These are phyloP conservation scores for Myrmophylax atrothorax DNA, from an alignment of 2,113 vertebrate species.

Conservation along the genomic window DNA sequence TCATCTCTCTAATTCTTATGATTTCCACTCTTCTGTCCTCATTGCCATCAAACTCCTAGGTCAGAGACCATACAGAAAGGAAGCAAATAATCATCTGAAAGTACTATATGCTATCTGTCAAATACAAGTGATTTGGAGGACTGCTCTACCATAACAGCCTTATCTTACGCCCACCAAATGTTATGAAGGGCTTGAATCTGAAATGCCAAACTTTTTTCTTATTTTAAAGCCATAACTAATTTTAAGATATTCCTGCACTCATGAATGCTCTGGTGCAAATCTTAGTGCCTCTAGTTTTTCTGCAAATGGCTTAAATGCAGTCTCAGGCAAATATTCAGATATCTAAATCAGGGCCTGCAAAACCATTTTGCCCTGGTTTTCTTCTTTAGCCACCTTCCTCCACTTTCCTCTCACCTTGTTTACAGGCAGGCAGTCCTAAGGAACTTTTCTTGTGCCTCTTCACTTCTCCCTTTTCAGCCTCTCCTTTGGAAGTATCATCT, in stretches of 20 bases:
- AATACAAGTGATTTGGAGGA: neutral
- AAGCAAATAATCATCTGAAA: neutral
- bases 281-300: neutral
- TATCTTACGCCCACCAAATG: neutral
- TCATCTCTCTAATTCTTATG: neutral
- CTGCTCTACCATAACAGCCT: neutral
- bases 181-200: neutral
- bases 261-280: neutral
- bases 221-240: neutral
- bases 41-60: neutral
- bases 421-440: neutral
- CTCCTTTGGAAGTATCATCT: neutral
- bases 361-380: neutral
- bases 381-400: neutral
- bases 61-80: neutral
- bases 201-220: neutral
- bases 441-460: neutral
- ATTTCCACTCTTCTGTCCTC: neutral
- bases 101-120: neutral
- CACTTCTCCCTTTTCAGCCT: neutral
- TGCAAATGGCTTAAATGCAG: neutral
- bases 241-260: neutral
- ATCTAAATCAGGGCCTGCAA: neutral
- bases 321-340: neutral
- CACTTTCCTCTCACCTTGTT: neutral